phyloP scores from a whole-genome alignment of 2,113 vertebrate genomes.

The Ailurus styani region DNA sequence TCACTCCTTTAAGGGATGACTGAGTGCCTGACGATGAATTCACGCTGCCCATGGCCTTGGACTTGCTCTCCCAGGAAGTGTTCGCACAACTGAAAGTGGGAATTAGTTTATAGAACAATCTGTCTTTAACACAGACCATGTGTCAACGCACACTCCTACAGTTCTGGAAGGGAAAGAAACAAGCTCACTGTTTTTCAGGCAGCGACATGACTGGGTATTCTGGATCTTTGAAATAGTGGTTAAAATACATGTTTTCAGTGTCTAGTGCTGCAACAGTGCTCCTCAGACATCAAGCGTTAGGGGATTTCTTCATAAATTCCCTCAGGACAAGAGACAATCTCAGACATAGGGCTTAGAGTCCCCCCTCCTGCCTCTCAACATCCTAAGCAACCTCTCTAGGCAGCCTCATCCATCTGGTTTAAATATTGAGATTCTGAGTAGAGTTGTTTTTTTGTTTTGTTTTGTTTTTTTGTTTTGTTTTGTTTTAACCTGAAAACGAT shows the following conservation, averaged over 20 bases:
- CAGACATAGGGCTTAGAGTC: background rate
- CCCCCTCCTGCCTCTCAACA: background rate
- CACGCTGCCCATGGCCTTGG: background rate
- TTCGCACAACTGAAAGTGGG: background rate
- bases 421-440: background rate
- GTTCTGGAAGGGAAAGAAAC: background rate
- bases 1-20: background rate
- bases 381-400: background rate
- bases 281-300: background rate
- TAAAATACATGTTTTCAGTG: background rate
- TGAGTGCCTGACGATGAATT: background rate
- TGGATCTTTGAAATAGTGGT: background rate
- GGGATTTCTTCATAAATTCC: background rate
- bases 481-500: background rate
- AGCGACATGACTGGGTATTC: background rate
- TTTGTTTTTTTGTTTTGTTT: too few relatives aligned
- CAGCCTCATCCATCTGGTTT: background rate
- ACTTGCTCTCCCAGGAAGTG: background rate
- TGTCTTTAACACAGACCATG: background rate
- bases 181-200: background rate
- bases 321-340: background rate
- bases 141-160: background rate
- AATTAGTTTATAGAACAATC: background rate
- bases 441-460: too few relatives aligned
- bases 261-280: background rate